Base-by-base conservation (phyloP, 1,140 invertebrate genomes). In the Gryon sp. region DNA sequence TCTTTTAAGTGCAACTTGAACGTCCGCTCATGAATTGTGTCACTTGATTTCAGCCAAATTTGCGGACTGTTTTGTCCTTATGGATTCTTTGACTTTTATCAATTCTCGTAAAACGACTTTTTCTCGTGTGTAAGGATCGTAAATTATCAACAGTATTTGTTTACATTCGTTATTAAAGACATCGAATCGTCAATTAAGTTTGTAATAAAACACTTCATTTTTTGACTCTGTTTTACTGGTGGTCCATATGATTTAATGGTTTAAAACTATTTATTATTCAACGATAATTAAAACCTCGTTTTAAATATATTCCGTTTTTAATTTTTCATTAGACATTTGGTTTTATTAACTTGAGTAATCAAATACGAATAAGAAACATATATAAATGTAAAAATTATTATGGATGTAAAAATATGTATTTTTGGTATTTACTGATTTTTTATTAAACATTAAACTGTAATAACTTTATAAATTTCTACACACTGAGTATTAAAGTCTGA, bases 91-190 rank as follows among this genome's bases (percentile, higher is more conserved):
- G 15, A 28, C 22, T 19, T 62, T 40, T 48, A 40, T 40, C 45
- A 34, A 45, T 14, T 30, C 45, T 48, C 45, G 32, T 50, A 50
- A 30, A 52, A 52, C 43, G 14, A 26, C 24, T 60, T 60, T 60
- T 60, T 60, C 26, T 48, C 26, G 0, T 19, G 15, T 3, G 12
- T 1, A 26, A 26, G 7, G 20, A n/a, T 60, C 41, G 57, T 60
- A 60, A 60, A 48, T 60, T 46, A 46, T 11, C 3, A 19, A 0
- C 11, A 36, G 34, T 50, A 40, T 62, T 62, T 62, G 30, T 50
- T 62, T 36, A 26, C 30, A 43, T 36, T 48, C 43, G 6, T 48
- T 46, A 34, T 60, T 60, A 16, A 46, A 45, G 24, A 32, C 26
- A 43, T 22, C 24, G 18, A 59, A 34, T 22, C 41, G 11, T 45